Evolutionary conservation across 2,113 vertebrate genomes (phyloP).

Genomic region (Dicerorhinus sumatrensis): DNA sequence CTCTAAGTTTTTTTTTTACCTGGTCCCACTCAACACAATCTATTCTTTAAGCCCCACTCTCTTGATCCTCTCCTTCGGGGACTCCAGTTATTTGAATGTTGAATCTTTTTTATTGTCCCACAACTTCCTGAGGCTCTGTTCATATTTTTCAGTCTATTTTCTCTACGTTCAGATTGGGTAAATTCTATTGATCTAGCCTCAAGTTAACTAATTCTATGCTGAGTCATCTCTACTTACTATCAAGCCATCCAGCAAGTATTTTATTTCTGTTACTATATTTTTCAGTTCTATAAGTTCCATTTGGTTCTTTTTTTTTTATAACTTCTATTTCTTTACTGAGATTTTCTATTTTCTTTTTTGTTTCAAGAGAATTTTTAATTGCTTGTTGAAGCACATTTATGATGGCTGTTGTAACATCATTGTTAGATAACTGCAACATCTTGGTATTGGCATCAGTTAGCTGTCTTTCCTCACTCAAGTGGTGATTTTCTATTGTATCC

Average conservation of each 20-base stretch:
- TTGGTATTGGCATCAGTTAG: neutral
- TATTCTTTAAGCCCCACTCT: neutral
- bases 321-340: neutral
- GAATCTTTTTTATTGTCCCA: neutral
- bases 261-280: neutral
- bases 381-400: neutral
- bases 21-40: neutral
- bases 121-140: neutral
- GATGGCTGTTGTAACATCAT: neutral
- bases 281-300: neutral
- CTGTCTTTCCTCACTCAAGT: neutral
- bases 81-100: neutral
- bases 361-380: neutral
- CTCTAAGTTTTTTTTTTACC: neutral
- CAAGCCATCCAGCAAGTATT: neutral
- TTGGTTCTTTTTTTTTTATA: neutral
- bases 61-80: neutral
- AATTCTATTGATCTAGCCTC: neutral
- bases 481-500: neutral
- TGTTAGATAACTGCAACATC: neutral
- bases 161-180: neutral
- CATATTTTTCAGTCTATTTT: neutral
- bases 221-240: neutral
- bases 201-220: neutral
- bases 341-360: neutral